Conservation (phyloP, 2,888 invertebrate genomes). For the Pherbina coryleti region DNA sequence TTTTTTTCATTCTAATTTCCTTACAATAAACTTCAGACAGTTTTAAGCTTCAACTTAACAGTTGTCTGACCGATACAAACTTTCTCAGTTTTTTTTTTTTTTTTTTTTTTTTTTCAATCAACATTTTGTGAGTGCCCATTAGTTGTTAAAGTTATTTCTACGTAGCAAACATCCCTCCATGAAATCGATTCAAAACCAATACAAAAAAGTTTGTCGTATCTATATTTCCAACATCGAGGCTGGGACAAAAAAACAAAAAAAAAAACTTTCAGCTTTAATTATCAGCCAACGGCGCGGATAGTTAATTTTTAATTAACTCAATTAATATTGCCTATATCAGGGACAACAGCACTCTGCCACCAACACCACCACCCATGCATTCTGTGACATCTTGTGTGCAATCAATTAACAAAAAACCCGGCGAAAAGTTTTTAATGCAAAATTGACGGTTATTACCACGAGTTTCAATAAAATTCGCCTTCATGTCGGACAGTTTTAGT, state of each 20-base stretch:
- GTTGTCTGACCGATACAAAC: too few species aligned
- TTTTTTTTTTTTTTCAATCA: too few species aligned
- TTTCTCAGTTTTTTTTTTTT: too few species aligned
- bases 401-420: slow-evolving; percentile 32
- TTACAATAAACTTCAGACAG: too few species aligned
- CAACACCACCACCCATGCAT: not conserved
- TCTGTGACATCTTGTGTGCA: slow-evolving; percentile 17
- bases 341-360: not conserved
- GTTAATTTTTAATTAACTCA: slow-evolving; percentile 61
- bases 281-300: slow-evolving; percentile 29
- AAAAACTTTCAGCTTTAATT: slow-evolving; percentile 27
- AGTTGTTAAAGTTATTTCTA: too few species aligned
- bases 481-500: not conserved
- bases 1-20: too few species aligned
- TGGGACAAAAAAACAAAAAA: slow-evolving; percentile 12
- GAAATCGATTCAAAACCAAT: not conserved
- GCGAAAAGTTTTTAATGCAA: slow-evolving; percentile 56
- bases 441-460: slow-evolving; percentile 56
- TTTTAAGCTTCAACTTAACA: too few species aligned
- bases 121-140: too few species aligned
- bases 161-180: too few species aligned
- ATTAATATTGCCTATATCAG: slow-evolving; percentile 49
- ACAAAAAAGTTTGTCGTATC: not conserved
- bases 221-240: not conserved
- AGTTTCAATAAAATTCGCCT: slow-evolving; percentile 18